Evolutionary conservation across 2,888 invertebrate species (phyloP), one percentile per base, ranked within the genome.

Genomic region (Argyra leucocephala): DNA sequence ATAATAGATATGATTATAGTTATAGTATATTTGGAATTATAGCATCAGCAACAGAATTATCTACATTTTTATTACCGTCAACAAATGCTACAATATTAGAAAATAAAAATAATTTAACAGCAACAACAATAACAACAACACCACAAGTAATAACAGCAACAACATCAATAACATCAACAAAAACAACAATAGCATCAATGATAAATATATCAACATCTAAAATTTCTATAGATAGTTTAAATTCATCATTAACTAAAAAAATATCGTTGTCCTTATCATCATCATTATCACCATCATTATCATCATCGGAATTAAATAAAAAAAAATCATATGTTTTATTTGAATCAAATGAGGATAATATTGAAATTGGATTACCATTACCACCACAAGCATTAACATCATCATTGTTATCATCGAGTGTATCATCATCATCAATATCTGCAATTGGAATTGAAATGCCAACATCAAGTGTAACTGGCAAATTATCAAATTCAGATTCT

Each of bases 111-210:
- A 23, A 5, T 22, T 10, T 6, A 24, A 22, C 10, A 60, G 15
- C 22, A 60, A 22, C 22, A 24, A 1, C 18, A 24, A 6, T 15
- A 23, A 1, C 63, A 64, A 61, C 58, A 24, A 18, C 10, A 22
- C 22, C 58, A 22, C 63, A n/a, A 67, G 22, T 66, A 64, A 37
- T 66, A 63, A 63, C 64, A 66, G 65, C 65, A 66, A 59, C 69
- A 65, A 62, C 62, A 67, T 64, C 68, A 65, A 61, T 64, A 65
- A 64, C 58, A 64, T 57, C 58, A 63, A 31, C 66, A 62, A 61
- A 62, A 67, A 36, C 64, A 62, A 26, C 26, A 65, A 63, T 65
- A 64, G 59, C 37, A 63, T 37, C 65, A 66, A 48, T 64, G 15
- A n/a, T n/a, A n/a, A 60, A 64, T 65, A 69, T 66, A 66, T 4